Evolutionary conservation across 2,888 invertebrate species (phyloP).

Genomic region (Ormyrus labotus): DNA sequence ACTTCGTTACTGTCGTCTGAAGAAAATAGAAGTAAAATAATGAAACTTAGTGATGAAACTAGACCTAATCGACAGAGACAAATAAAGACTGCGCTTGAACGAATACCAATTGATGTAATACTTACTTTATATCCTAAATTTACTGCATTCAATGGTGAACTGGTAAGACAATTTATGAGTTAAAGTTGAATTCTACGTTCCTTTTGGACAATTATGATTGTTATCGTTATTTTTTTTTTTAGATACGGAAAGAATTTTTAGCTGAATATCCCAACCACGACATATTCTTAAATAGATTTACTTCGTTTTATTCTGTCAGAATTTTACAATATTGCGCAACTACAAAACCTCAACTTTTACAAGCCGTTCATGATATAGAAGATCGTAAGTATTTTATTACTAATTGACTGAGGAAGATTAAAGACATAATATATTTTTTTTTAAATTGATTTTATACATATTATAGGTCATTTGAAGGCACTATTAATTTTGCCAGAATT

Average conservation of each 20-base stretch:
- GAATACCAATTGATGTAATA: conserved; percentile 24
- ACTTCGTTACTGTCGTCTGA: conserved; percentile 7
- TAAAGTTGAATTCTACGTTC: background rate
- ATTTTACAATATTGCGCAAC: conserved; percentile 53
- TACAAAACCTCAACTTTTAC: conserved; percentile 49
- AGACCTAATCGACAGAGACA: conserved; percentile 44
- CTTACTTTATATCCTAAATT: conserved; percentile 48
- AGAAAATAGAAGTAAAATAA: conserved; percentile 41
- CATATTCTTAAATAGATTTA: conserved; percentile 38
- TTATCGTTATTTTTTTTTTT: background rate
- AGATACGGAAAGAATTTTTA: conserved; percentile 50
- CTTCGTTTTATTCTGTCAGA: conserved; percentile 49
- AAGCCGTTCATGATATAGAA: conserved; percentile 40
- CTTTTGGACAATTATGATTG: background rate
- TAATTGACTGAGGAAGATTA: background rate
- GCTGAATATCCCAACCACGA: conserved; percentile 41
- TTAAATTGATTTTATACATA: background rate
- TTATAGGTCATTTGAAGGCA: conserved; percentile 36
- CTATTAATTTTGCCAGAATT: conserved; percentile 53
- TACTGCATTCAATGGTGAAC: conserved; percentile 48
- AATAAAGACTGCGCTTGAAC: conserved; percentile 25
- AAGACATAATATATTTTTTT: background rate
- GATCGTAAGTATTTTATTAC: conserved; percentile 46
- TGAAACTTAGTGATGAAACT: conserved; percentile 45
- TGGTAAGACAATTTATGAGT: conserved; percentile 29